Conservation (phyloP, 1,140 invertebrate species). For the Samia ricini region DNA sequence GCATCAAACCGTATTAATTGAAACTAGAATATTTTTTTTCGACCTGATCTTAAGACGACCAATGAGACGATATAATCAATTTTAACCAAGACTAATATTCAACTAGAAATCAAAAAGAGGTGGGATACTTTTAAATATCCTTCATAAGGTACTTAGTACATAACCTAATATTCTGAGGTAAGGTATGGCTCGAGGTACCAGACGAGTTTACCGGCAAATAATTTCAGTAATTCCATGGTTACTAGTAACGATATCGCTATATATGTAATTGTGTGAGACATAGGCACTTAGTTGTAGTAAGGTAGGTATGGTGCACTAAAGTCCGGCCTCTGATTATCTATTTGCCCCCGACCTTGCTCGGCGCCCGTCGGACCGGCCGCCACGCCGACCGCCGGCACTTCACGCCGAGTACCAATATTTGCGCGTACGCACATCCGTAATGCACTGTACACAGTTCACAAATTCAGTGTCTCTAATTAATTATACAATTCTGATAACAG, state of each 20-base stretch:
- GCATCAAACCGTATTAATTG: too few species aligned
- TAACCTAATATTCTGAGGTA: too few species aligned
- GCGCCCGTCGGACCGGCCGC: constrained; percentile 1
- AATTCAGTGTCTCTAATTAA: neutral
- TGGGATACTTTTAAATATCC: too few species aligned
- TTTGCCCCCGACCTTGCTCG: constrained; percentile 34
- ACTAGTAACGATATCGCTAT: neutral
- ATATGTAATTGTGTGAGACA: neutral
- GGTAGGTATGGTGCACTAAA: constrained; percentile 14
- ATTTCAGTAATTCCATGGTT: neutral
- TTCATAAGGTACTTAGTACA: too few species aligned
- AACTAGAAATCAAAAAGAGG: too few species aligned
- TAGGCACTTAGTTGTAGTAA: neutral
- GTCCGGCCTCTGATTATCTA: constrained; percentile 24
- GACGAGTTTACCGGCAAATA: too few species aligned
- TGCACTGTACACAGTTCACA: constrained; percentile 16
- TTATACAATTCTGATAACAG: too few species aligned
- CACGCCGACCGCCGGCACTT: constrained; percentile 11
- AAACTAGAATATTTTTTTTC: too few species aligned
- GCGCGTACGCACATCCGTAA: constrained; percentile 27
- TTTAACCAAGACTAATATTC: too few species aligned
- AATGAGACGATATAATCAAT: too few species aligned
- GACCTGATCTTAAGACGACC: too few species aligned
- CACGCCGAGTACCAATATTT: constrained; percentile 21
- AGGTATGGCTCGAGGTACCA: too few species aligned